These are phyloP conservation scores for Harmothoe impar DNA, from an alignment of 2,888 invertebrate genomes.

Conservation along the genomic window DNA sequence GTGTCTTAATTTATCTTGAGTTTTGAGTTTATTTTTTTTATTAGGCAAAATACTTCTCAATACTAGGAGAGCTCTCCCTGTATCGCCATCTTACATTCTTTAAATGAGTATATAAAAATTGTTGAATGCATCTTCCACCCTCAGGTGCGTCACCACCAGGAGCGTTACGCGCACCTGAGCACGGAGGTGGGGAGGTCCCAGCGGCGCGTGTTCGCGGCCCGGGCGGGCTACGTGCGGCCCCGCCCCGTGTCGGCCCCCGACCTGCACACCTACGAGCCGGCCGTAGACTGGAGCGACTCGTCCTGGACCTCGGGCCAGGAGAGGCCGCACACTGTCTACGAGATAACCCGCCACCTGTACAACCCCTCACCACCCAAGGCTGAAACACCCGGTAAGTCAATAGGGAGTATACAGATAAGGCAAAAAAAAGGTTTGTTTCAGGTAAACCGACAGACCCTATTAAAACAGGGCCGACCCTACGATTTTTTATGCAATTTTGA, in stretches of 20 bases:
- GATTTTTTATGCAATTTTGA: no score
- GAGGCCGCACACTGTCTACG: slow-evolving; percentile 37
- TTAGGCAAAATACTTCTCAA: no score
- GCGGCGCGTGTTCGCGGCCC: slow-evolving; percentile 74
- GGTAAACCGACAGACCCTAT: no score
- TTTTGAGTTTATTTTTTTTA: no score
- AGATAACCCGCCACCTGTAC: slow-evolving; percentile 47
- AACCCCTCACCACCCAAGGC: slow-evolving; percentile 20
- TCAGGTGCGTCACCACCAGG: slow-evolving; percentile 76
- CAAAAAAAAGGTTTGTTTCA: no score
- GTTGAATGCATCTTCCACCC: no score
- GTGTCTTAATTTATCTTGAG: no score
- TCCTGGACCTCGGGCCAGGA: slow-evolving; percentile 22
- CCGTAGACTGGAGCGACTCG: background rate
- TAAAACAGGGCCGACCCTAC: no score
- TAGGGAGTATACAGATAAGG: no score
- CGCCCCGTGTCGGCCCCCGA: slow-evolving; percentile 68
- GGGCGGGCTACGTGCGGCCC: slow-evolving; percentile 77
- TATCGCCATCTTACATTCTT: no score
- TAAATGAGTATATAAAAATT: no score
- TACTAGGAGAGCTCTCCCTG: no score
- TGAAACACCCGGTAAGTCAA: background rate
- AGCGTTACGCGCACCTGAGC: slow-evolving; percentile 74
- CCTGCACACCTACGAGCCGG: slow-evolving; percentile 65
- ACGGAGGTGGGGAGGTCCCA: slow-evolving; percentile 75